A percentile compares a stretch with the other conserved stretches of the same genome.
phyloP scores from a whole-genome alignment of 2,888 invertebrate species.

The Phoenoteleia sp. region DNA sequence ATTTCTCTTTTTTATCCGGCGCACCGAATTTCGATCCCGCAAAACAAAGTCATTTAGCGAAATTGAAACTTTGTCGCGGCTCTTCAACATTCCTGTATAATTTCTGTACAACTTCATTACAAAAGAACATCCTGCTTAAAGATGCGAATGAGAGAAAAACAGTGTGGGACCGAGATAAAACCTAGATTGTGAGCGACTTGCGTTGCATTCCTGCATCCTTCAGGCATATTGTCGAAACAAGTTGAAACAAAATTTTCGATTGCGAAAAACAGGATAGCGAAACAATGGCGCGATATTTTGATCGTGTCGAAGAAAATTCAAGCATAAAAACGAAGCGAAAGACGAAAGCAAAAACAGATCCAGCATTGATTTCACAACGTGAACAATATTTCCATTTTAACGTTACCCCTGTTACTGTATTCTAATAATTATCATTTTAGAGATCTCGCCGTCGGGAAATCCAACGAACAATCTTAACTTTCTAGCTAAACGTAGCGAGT shows the following conservation, averaged over 20 bases:
- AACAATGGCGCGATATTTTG: not conserved
- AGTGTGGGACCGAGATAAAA: constrained; percentile 38
- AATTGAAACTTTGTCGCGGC: constrained; percentile 27
- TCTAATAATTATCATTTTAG: constrained; percentile 52
- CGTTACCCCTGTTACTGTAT: constrained; percentile 41
- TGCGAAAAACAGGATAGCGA: not conserved
- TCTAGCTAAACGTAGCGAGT: constrained; percentile 62
- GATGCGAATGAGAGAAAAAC: constrained; percentile 43
- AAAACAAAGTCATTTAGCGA: constrained; percentile 24
- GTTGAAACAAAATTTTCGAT: not conserved
- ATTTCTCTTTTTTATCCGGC: constrained; percentile 37
- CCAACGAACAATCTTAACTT: constrained; percentile 61
- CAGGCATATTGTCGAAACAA: constrained; percentile 17
- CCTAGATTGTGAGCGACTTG: constrained; percentile 43
- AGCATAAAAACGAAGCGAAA: too few species aligned
- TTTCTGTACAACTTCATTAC: constrained; percentile 52
- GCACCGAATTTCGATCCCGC: constrained; percentile 24
- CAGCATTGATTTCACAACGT: constrained; percentile 34
- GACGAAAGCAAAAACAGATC: constrained; percentile 12
- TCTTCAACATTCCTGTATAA: constrained; percentile 65
- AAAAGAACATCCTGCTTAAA: constrained; percentile 49
- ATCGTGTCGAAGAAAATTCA: not conserved
- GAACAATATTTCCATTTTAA: constrained; percentile 28
- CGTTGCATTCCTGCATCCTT: constrained; percentile 45
- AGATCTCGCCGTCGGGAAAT: constrained; percentile 58